These are phyloP conservation scores for Alectoris magna DNA, from an alignment of 2,797 vertebrate genomes.

Conservation along the genomic window DNA sequence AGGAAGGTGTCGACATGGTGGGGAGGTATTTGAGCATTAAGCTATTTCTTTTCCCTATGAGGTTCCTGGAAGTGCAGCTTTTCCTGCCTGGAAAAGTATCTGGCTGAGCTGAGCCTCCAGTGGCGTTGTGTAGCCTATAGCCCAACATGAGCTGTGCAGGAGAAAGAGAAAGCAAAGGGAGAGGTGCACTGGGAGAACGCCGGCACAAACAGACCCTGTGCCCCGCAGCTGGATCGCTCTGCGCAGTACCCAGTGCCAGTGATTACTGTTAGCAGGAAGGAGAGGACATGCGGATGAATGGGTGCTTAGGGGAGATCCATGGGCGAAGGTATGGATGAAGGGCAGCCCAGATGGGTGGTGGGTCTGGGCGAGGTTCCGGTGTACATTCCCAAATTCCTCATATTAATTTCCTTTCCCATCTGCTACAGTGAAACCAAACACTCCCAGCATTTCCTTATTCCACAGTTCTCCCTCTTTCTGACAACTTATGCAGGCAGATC, in stretches of 20 bases:
- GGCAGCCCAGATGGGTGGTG: conserved; percentile 44
- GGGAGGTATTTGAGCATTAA: conserved; percentile 64
- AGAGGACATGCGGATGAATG: not conserved
- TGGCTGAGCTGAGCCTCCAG: conserved; percentile 9
- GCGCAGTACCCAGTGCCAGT: conserved; percentile 38
- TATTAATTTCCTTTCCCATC: conserved; percentile 53
- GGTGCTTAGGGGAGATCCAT: not conserved
- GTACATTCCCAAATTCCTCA: conserved; percentile 35
- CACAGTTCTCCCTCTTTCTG: conserved; percentile 19
- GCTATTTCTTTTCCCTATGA: conserved; percentile 67
- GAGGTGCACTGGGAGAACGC: not conserved
- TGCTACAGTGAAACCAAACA: conserved; percentile 53
- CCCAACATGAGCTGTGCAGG: not conserved
- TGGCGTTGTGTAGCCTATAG: not conserved
- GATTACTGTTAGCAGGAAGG: conserved; percentile 52
- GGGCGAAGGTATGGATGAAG: conserved; percentile 5
- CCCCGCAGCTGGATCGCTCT: conserved; percentile 60
- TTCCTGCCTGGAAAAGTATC: not conserved
- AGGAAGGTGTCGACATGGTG: conserved; percentile 62
- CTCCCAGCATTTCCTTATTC: conserved; percentile 11
- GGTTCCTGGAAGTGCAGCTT: conserved; percentile 32
- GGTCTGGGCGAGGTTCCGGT: conserved; percentile 33
- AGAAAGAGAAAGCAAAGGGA: not conserved
- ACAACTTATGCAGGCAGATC: not conserved
- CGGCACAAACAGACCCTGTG: not conserved